A percentile compares a stretch with the other conserved stretches of the same genome.
Conservation (phyloP, 92 coral and sea anemone species). For the Porites cylindrica region DNA sequence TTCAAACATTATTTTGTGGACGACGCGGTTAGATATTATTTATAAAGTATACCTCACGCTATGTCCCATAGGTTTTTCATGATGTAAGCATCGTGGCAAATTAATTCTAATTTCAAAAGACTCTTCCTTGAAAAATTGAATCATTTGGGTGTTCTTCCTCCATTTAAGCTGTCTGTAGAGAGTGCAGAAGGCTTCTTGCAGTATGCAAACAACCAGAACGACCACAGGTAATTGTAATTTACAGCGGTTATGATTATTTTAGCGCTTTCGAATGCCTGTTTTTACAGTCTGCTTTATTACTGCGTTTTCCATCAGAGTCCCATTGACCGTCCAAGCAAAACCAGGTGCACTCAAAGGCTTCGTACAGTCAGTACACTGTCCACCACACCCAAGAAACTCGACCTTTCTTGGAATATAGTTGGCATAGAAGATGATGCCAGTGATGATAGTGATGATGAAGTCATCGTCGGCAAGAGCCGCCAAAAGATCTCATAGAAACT, state of each 20-base stretch:
- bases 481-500: slow-evolving; percentile 16
- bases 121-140: neutral
- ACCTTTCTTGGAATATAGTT: slow-evolving; percentile 36
- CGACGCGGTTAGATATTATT: too few relatives aligned
- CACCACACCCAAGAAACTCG: slow-evolving; percentile 35
- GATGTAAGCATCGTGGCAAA: slow-evolving; percentile 16
- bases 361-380: slow-evolving; percentile 24
- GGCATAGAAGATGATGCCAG: slow-evolving; percentile 3
- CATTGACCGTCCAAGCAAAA: slow-evolving; percentile 33
- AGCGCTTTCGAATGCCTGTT: too few relatives aligned
- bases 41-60: too few relatives aligned
- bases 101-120: neutral
- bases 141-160: neutral
- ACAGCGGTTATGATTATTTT: too few relatives aligned
- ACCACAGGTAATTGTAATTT: too few relatives aligned
- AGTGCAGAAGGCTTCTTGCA: too few relatives aligned
- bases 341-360: slow-evolving; percentile 36
- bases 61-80: slow-evolving; percentile 20
- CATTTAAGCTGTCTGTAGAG: too few relatives aligned
- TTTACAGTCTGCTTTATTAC: too few relatives aligned
- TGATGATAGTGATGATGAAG: slow-evolving; percentile 23
- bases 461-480: slow-evolving; percentile 1
- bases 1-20: too few relatives aligned
- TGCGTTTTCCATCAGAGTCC: too few relatives aligned
- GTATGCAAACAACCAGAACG: too few relatives aligned